These are phyloP conservation scores for Eupelmus urozonus DNA, from an alignment of 2,888 invertebrate species.

Conservation along the genomic window DNA sequence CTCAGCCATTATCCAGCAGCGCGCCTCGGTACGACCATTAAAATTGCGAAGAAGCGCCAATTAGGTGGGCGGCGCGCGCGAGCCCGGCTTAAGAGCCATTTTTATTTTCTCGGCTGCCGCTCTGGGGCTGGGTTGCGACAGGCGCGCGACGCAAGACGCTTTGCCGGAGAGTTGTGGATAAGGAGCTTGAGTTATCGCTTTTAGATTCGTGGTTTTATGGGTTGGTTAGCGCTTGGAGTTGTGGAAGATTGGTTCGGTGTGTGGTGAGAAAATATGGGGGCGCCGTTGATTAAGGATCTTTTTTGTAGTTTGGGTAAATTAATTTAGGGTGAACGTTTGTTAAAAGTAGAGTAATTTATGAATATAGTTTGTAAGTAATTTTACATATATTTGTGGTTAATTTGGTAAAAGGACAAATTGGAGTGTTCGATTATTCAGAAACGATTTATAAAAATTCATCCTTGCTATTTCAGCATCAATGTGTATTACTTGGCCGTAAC, in stretches of 20 bases:
- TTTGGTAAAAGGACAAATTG: too few species aligned
- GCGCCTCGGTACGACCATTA: conserved; percentile 71
- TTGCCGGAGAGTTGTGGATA: neutral
- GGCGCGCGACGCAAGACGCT: conserved; percentile 16
- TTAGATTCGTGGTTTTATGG: conserved; percentile 27
- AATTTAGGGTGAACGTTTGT: too few species aligned
- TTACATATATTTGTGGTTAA: too few species aligned
- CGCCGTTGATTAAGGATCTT: neutral
- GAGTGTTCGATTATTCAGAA: too few species aligned
- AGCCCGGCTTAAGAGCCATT: conserved; percentile 52
- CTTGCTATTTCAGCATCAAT: neutral
- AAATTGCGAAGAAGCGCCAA: conserved; percentile 72
- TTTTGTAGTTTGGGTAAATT: neutral
- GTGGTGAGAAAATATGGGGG: neutral
- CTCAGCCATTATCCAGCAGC: conserved; percentile 67
- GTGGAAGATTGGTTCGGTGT: neutral
- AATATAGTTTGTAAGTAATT: too few species aligned
- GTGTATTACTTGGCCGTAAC: neutral
- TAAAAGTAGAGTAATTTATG: too few species aligned
- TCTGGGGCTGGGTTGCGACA: conserved; percentile 36
- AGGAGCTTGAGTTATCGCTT: conserved; percentile 14
- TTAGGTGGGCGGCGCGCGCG: conserved; percentile 67
- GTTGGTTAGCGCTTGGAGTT: neutral
- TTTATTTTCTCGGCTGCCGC: conserved; percentile 54
- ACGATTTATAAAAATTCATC: neutral